Percentiles rank a stretch among this genome's conserved stretches.
phyloP scores from a whole-genome alignment of 2,888 invertebrate genomes.

The Tipula confusa region DNA sequence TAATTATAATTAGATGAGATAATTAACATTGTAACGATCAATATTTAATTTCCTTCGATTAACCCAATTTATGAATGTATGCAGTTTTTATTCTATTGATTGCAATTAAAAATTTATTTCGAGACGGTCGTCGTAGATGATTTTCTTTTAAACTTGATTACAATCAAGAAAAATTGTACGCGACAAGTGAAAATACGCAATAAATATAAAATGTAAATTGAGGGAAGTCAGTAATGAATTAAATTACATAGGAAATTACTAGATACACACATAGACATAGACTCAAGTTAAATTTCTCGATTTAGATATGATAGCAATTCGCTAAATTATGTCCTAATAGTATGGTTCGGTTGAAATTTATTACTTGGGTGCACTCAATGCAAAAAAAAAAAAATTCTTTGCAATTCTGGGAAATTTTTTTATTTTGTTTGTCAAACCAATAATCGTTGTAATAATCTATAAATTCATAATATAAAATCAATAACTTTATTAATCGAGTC shows the following conservation, averaged over 20 bases:
- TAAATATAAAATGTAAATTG: background rate
- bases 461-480: background rate
- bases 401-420: background rate
- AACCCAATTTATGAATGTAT: background rate
- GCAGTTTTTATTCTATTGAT: background rate
- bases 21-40: background rate
- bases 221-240: background rate
- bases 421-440: background rate
- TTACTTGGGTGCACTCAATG: background rate
- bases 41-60: background rate
- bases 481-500: background rate
- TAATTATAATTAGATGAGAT: background rate
- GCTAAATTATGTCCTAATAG: background rate
- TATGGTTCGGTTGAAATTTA: background rate
- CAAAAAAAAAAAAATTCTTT: background rate
- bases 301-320: background rate
- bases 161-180: too few relatives aligned
- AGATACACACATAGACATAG: background rate
- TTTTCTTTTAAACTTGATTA: background rate
- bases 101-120: background rate
- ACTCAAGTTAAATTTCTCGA: background rate
- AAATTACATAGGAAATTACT: background rate
- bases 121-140: background rate
- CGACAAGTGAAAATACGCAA: background rate
- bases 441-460: background rate